Evolutionary conservation across 2,113 vertebrate species (phyloP), one percentile per base, ranked within the genome.

Genomic region (Leptocoma aspasia): DNA sequence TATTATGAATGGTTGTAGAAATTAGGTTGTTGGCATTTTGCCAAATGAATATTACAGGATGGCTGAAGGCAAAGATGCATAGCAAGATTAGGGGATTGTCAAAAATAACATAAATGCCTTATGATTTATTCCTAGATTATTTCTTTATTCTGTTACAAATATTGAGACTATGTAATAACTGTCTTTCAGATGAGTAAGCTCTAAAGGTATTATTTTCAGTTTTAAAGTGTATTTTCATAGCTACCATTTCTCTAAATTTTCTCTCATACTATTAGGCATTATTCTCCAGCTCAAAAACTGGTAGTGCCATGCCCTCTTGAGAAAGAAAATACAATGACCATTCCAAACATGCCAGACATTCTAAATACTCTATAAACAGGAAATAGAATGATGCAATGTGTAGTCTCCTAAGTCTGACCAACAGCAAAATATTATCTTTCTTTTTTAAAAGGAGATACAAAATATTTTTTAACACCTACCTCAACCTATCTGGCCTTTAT

Each of bases 1-100:
- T 60, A 75, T 93, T 88, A 81, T 92, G 75, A 91, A 95, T 81
- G 39, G 22, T 24, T 86, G 68, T 39, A 90, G 59, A 69, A 94
- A 92, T 81, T 77, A 85, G 6, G 17, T 16, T 56, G 7, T 17
- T 95, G 65, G 28, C 39, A 52, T 84, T 94, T 82, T 84, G 8
- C 56, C 86, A 94, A 70, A 75, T 85, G 9, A 92, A 42, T 83
- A 78, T 86, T 78, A 63, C 53, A 61, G 82, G 22, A 61, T 88
- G 17, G 23, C 33, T 57, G 31, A 66, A 87, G 52, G 75, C 20
- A 75, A 91, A 86, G 35, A 68, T 54, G 21, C 8, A 50, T n/a
- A 30, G 7, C 5, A 91, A 35, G 33, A 64, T 78, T 64, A 87
- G 16, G 31, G 5, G 28, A 57, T 8, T 77, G 60, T 73, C 35